phyloP scores from a whole-genome alignment of 2,888 invertebrate genomes.

The Hypomecis atomaria region DNA sequence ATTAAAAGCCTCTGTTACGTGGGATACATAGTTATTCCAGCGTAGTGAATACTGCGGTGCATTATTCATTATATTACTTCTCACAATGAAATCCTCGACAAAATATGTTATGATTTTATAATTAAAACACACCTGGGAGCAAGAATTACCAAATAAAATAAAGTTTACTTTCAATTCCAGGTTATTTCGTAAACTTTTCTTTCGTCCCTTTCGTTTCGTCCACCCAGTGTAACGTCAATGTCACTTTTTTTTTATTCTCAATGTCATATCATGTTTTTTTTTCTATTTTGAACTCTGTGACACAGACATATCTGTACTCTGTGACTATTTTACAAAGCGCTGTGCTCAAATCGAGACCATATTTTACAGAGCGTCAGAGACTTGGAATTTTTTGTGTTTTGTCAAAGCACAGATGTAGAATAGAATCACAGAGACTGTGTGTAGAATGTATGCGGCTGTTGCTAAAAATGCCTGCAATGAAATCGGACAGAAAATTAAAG shows the following conservation, averaged over 20 bases:
- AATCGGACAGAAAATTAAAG: too few relatives aligned
- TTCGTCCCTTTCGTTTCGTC: background rate
- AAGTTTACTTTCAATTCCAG: slow-evolving; percentile 26
- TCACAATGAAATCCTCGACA: slow-evolving; percentile 5
- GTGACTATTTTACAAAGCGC: too few relatives aligned
- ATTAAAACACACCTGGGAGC: background rate
- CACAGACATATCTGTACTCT: too few relatives aligned
- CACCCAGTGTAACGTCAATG: slow-evolving; percentile 1
- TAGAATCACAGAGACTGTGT: too few relatives aligned
- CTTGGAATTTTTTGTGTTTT: too few relatives aligned
- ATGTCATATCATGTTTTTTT: background rate
- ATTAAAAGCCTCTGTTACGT: slow-evolving; percentile 92
- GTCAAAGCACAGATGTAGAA: too few relatives aligned
- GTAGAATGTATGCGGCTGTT: too few relatives aligned
- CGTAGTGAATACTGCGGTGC: slow-evolving; percentile 93
- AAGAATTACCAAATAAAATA: background rate
- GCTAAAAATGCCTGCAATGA: too few relatives aligned
- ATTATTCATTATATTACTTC: slow-evolving; percentile 73
- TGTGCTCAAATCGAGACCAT: too few relatives aligned
- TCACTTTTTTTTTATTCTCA: background rate
- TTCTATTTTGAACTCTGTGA: too few relatives aligned
- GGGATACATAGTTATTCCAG: slow-evolving; percentile 94
- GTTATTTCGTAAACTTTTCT: slow-evolving; percentile 15
- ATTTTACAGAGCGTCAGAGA: too few relatives aligned
- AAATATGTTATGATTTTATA: slow-evolving; percentile 9